Percentiles rank a stretch among this genome's conserved stretches.
phyloP scores from a whole-genome alignment of 2,888 invertebrate genomes.

The Lasiommata megera region DNA sequence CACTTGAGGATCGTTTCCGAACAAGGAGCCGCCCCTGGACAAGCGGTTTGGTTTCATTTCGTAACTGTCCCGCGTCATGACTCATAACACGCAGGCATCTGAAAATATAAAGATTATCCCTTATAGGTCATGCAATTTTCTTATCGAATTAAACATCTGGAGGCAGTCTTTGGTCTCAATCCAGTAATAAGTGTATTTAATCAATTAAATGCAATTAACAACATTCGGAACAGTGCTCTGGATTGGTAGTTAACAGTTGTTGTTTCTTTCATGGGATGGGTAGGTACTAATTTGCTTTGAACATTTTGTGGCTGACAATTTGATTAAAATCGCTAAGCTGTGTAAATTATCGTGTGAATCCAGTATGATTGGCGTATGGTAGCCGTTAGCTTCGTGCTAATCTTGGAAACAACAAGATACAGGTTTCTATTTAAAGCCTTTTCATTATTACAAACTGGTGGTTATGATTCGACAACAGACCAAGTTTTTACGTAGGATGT shows the following conservation, averaged over 20 bases:
- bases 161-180: constrained; percentile 38
- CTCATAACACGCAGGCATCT: constrained; percentile 68
- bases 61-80: constrained; percentile 71
- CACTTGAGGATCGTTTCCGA: constrained; percentile 70
- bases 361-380: constrained; percentile 40
- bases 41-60: constrained; percentile 70
- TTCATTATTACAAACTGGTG: constrained; percentile 2
- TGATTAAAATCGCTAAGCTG: constrained; percentile 50
- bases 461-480: background rate
- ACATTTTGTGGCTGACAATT: constrained; percentile 23
- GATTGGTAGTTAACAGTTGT: constrained; percentile 10
- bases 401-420: constrained; percentile 36
- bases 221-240: constrained; percentile 8
- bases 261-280: constrained; percentile 7
- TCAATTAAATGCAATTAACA: constrained; percentile 55
- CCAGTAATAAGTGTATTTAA: constrained; percentile 46
- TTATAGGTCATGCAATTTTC: constrained; percentile 48
- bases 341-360: constrained; percentile 60
- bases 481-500: too few relatives aligned
- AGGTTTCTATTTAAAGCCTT: constrained; percentile 9
- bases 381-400: constrained; percentile 40
- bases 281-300: constrained; percentile 17
- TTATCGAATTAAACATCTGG: constrained; percentile 40
- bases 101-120: constrained; percentile 49
- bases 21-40: constrained; percentile 68